Conservation (phyloP, 1,140 invertebrate genomes). For the Oedothorax gibbosus region DNA sequence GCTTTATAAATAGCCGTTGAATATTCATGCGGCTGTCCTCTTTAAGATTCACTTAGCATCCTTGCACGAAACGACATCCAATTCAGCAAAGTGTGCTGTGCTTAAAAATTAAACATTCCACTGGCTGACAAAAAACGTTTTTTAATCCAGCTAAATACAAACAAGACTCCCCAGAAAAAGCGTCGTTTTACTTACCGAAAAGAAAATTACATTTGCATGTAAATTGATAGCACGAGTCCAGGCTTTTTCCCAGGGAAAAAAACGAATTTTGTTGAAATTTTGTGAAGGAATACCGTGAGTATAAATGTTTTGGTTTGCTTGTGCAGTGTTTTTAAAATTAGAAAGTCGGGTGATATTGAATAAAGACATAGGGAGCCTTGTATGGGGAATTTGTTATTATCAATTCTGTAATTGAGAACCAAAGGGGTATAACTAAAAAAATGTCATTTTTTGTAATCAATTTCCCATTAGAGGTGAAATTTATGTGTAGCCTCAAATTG, state of each 20-base stretch:
- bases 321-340: no score
- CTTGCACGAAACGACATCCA: neutral
- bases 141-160: constrained; percentile 7
- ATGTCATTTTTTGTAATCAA: no score
- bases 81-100: neutral
- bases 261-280: neutral
- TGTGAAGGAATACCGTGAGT: neutral
- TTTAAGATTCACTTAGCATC: neutral
- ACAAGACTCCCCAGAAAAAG: neutral
- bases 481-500: no score
- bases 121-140: neutral
- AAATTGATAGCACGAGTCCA: constrained; percentile 21
- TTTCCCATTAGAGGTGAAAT: no score
- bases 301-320: no score
- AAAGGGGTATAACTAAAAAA: no score
- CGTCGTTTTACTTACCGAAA: no score
- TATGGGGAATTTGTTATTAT: no score
- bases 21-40: neutral
- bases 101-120: constrained; percentile 16
- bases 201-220: constrained; percentile 31
- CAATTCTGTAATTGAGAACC: no score
- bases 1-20: neutral
- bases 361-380: no score
- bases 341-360: no score
- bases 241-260: neutral